phyloP scores from a whole-genome alignment of 2,888 invertebrate species.

The Mythimna lalbum region DNA sequence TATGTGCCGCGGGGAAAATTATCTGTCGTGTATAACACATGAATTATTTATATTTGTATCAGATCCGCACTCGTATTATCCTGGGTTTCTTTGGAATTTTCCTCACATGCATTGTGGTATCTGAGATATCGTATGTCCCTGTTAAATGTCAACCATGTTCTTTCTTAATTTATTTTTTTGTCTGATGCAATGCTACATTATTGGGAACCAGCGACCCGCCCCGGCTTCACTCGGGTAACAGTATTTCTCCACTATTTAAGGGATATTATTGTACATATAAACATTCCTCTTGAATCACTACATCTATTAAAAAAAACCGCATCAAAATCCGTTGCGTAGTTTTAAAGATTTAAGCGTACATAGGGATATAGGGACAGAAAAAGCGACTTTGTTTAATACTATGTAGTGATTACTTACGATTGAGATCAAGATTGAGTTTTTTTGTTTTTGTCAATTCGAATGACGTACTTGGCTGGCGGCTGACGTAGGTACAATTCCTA shows the following conservation, averaged over 20 bases:
- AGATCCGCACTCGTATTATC: slow-evolving; percentile 26
- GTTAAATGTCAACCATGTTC: background rate
- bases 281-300: no score
- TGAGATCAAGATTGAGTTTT: background rate
- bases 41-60: slow-evolving; percentile 41
- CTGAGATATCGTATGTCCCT: background rate
- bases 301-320: no score
- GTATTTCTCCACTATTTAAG: no score
- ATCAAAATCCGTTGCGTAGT: no score
- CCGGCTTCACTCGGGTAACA: no score
- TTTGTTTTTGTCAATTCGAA: background rate
- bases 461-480: background rate
- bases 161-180: background rate
- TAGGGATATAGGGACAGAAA: no score
- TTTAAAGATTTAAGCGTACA: no score
- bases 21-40: slow-evolving; percentile 30
- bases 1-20: slow-evolving; percentile 44
- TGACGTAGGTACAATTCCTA: background rate
- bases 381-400: no score
- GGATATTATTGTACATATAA: no score
- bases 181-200: background rate
- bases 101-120: background rate
- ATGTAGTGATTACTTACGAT: no score
- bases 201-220: background rate
- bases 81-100: slow-evolving; percentile 22